A percentile compares a stretch with the other conserved stretches of the same genome.
Conservation (phyloP, 2,888 invertebrate genomes). For the Baronia brevicornis region DNA sequence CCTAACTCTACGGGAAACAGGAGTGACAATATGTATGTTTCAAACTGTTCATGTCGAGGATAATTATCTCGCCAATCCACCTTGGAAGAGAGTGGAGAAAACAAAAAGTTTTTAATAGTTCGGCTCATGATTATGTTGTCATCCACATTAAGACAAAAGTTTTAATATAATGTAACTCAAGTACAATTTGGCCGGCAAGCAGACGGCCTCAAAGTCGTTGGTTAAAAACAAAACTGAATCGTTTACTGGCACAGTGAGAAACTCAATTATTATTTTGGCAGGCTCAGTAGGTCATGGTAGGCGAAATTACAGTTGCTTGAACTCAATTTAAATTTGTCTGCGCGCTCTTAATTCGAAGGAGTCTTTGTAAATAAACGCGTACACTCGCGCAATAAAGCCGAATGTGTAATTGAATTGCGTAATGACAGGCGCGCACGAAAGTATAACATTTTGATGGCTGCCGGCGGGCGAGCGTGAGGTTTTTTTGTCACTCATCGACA, state of each 20-base stretch:
- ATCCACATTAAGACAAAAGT: conserved; percentile 3
- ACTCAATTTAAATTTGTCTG: conserved; percentile 62
- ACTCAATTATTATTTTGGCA: conserved; percentile 62
- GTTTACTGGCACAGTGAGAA: conserved; percentile 26
- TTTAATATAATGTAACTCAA: conserved; percentile 8
- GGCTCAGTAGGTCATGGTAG: conserved; percentile 36
- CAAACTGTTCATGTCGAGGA: too few species aligned
- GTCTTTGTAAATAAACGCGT: conserved; percentile 31
- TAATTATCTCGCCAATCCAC: too few species aligned
- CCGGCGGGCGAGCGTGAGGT: conserved; percentile 1
- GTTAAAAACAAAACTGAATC: conserved; percentile 22
- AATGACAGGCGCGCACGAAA: conserved; percentile 30
- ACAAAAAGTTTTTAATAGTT: too few species aligned
- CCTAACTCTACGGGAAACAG: too few species aligned
- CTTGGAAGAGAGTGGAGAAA: too few species aligned
- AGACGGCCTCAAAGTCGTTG: conserved; percentile 1
- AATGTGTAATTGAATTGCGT: conserved; percentile 47
- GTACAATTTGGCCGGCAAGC: conserved; percentile 10
- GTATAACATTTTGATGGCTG: conserved; percentile 8
- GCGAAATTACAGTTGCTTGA: conserved; percentile 53
- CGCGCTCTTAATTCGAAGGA: conserved; percentile 38
- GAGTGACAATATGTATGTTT: too few species aligned
- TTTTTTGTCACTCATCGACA: conserved; percentile 1
- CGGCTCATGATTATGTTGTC: too few species aligned
- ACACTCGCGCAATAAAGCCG: conserved; percentile 27